These are phyloP conservation scores for Cydia splendana DNA, from an alignment of 1,140 invertebrate species.

Conservation along the genomic window DNA sequence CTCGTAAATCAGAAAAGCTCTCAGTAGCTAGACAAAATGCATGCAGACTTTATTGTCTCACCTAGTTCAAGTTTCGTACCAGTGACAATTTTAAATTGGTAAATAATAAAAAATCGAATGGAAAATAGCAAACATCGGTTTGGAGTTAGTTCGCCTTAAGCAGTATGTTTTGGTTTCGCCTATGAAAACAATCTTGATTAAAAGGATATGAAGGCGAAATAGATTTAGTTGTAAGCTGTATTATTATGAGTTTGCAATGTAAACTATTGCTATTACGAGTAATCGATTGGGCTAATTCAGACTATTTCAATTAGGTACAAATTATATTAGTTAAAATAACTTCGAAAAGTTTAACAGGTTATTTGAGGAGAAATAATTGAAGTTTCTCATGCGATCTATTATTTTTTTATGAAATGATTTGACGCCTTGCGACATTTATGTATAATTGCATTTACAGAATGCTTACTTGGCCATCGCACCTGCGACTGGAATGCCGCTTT, in stretches of 20 bases:
- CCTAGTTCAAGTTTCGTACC: too few species aligned
- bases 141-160: background rate
- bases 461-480: slow-evolving; percentile 46
- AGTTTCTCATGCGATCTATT: slow-evolving; percentile 21
- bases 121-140: background rate
- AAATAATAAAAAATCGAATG: background rate
- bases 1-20: too few species aligned
- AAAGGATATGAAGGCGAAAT: slow-evolving; percentile 23
- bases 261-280: slow-evolving; percentile 20
- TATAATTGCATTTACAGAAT: slow-evolving; percentile 62
- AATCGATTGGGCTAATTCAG: slow-evolving; percentile 18
- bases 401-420: slow-evolving; percentile 47
- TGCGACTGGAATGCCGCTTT: slow-evolving; percentile 47
- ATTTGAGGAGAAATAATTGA: slow-evolving; percentile 7
- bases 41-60: too few species aligned
- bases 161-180: slow-evolving; percentile 3
- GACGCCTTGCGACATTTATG: slow-evolving; percentile 66
- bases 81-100: background rate
- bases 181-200: slow-evolving; percentile 29
- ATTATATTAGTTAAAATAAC: background rate
- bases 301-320: background rate
- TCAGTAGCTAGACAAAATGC: too few species aligned
- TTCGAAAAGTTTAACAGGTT: background rate
- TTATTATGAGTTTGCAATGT: slow-evolving; percentile 28
- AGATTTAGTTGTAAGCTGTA: slow-evolving; percentile 31